These are phyloP conservation scores for Scylla paramamosain DNA, from an alignment of 1,140 invertebrate species.

Conservation along the genomic window DNA sequence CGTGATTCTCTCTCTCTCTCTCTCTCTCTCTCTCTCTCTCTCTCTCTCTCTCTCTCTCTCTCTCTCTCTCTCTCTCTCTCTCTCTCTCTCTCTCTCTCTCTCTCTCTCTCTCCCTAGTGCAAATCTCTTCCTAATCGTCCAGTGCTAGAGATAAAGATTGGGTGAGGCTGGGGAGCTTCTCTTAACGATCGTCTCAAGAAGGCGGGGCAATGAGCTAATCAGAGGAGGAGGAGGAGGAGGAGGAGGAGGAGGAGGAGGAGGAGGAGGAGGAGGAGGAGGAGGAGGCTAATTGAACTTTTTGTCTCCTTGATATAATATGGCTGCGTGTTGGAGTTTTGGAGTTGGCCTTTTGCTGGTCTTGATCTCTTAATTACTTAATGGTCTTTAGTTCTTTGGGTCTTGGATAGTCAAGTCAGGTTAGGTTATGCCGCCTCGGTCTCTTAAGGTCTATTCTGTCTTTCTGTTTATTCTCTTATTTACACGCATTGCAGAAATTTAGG, in stretches of 20 bases:
- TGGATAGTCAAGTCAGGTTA: too few relatives aligned
- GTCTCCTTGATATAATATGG: too few relatives aligned
- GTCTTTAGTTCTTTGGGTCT: too few relatives aligned
- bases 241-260: slow-evolving; percentile 7
- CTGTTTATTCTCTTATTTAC: too few relatives aligned
- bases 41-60: background rate
- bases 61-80: slow-evolving; percentile 20
- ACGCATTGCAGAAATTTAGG: too few relatives aligned
- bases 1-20: background rate
- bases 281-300: background rate
- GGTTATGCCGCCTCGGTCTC: too few relatives aligned
- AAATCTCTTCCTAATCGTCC: background rate
- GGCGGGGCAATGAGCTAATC: background rate
- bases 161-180: background rate
- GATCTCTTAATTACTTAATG: too few relatives aligned
- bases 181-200: background rate
- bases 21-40: background rate
- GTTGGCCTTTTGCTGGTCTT: too few relatives aligned
- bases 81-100: slow-evolving; percentile 11
- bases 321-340: too few relatives aligned
- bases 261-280: slow-evolving; percentile 1
- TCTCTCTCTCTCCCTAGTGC: background rate
- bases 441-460: too few relatives aligned
- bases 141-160: background rate
- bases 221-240: background rate